Evolutionary conservation across 2,797 vertebrate species (phyloP).

Genomic region (Chelonia mydas): DNA sequence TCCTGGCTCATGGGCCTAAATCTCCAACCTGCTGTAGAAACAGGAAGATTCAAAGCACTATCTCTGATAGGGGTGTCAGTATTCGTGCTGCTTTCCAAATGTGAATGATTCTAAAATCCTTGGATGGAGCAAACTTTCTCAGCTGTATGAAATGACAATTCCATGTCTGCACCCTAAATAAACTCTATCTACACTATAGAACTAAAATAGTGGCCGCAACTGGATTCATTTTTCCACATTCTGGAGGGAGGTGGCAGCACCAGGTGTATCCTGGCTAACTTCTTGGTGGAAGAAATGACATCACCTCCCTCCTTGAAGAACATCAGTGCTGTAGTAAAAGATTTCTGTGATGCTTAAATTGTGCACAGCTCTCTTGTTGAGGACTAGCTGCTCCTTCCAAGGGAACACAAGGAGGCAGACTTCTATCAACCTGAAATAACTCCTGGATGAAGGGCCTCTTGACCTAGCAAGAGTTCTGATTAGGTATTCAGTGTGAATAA

Average conservation of each 20-base stretch:
- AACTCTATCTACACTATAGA: background rate
- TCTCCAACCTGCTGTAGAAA: background rate
- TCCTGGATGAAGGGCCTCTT: background rate
- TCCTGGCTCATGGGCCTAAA: background rate
- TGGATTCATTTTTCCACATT: background rate
- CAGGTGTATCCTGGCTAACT: background rate
- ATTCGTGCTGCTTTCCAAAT: background rate
- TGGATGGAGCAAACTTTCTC: background rate
- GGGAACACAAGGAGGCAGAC: background rate
- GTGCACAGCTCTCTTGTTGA: background rate
- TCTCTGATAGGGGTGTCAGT: background rate
- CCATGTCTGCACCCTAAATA: background rate
- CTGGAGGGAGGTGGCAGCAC: background rate
- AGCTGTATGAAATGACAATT: background rate
- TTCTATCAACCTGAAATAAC: too few species aligned
- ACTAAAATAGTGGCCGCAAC: rapidly evolving
- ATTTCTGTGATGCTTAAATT: background rate
- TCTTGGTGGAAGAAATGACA: background rate
- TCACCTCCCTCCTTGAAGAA: background rate
- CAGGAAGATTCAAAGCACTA: background rate
- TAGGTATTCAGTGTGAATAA: background rate
- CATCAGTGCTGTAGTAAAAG: background rate
- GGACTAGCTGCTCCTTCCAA: background rate
- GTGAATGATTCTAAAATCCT: background rate
- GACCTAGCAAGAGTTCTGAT: background rate